Percentiles rank a stretch among this genome's conserved stretches.
Evolutionary conservation across 2,888 invertebrate genomes (phyloP).

Genomic region (Atrina japonica): DNA sequence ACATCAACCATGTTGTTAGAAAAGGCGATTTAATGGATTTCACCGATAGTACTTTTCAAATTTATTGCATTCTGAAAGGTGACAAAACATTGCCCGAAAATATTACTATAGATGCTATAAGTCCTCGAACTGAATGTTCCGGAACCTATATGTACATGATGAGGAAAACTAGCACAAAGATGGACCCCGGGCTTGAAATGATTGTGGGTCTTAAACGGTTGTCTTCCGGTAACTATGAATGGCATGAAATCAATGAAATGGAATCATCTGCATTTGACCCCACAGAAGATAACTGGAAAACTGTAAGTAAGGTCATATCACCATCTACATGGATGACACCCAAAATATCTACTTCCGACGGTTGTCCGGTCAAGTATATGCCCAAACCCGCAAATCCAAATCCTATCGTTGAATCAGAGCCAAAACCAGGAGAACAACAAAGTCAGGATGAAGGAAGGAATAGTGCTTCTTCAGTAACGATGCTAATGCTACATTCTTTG

Average conservation of each 20-base stretch:
- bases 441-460: too few relatives aligned
- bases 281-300: constrained; percentile 2
- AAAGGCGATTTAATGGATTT: neutral
- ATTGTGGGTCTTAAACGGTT: constrained; percentile 6
- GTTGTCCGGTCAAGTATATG: too few relatives aligned
- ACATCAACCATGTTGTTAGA: too few relatives aligned
- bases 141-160: constrained; percentile 22
- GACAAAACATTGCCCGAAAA: neutral
- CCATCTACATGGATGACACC: too few relatives aligned
- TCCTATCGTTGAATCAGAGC: too few relatives aligned
- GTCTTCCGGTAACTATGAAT: constrained; percentile 1
- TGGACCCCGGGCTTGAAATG: constrained; percentile 7
- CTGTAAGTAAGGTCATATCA: neutral
- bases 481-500: too few relatives aligned
- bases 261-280: constrained; percentile 21
- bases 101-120: constrained; percentile 20
- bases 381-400: too few relatives aligned
- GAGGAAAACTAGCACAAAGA: neutral
- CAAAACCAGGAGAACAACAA: too few relatives aligned
- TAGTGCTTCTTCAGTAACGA: too few relatives aligned
- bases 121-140: constrained; percentile 12
- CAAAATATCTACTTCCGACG: too few relatives aligned
- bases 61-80: constrained; percentile 21
- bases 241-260: constrained; percentile 18
- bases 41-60: constrained; percentile 8